Evolutionary conservation across 2,113 vertebrate species (phyloP).

Genomic region (Haliaeetus leucogaster): DNA sequence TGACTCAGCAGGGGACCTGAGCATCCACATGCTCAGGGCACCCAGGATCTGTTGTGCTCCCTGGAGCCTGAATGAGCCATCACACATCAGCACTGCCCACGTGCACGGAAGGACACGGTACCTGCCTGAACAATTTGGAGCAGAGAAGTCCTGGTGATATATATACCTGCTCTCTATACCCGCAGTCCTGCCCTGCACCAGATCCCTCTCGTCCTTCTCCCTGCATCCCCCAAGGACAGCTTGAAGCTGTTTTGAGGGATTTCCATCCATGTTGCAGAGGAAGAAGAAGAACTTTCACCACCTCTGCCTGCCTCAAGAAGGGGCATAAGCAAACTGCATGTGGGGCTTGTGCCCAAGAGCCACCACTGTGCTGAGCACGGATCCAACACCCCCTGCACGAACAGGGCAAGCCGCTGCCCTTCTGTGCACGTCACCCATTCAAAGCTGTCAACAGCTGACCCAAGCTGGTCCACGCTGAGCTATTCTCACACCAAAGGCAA

Average conservation of each 20-base stretch:
- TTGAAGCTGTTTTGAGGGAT: background rate
- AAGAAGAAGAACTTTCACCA: background rate
- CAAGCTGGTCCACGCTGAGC: background rate
- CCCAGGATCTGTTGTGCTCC: background rate
- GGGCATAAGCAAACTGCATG: background rate
- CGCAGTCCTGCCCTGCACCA: accelerated
- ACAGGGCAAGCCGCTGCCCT: accelerated
- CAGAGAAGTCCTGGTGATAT: background rate
- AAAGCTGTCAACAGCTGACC: background rate
- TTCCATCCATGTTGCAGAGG: background rate
- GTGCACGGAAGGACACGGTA: accelerated
- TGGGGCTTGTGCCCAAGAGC: background rate
- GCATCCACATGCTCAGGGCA: background rate
- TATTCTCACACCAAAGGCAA: background rate
- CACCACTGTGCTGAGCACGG: accelerated
- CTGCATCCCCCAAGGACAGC: background rate
- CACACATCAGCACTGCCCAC: background rate
- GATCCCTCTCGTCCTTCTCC: background rate
- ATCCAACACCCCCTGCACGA: background rate
- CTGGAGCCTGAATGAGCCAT: background rate
- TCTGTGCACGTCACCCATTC: accelerated
- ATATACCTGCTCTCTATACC: background rate
- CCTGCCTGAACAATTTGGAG: accelerated
- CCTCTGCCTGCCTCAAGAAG: background rate
- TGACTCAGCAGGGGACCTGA: background rate